Percentiles rank a stretch among this genome's conserved stretches.
Evolutionary conservation across 2,888 invertebrate species (phyloP).

Genomic region (Agrochola litura): DNA sequence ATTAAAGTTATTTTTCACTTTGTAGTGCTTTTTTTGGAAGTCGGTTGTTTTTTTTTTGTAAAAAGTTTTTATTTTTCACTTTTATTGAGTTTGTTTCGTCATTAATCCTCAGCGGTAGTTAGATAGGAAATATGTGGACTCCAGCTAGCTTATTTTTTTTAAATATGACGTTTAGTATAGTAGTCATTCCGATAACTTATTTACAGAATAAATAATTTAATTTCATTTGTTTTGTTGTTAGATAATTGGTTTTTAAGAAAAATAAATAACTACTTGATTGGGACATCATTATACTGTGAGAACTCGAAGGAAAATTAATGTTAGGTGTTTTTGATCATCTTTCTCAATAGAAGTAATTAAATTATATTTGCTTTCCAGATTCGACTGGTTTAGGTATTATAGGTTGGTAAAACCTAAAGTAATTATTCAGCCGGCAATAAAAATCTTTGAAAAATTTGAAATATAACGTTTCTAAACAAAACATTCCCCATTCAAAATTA

Average conservation of each 20-base stretch:
- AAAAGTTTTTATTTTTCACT: too few species aligned
- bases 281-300: neutral
- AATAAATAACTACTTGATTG: neutral
- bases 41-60: too few species aligned
- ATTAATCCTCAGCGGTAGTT: neutral
- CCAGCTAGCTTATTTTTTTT: too few species aligned
- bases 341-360: neutral
- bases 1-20: too few species aligned
- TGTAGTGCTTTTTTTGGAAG: too few species aligned
- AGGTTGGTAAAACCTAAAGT: neutral
- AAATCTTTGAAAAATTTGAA: too few species aligned
- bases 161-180: too few species aligned
- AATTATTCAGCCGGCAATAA: too few species aligned
- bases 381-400: neutral
- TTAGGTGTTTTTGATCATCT: neutral
- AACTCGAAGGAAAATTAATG: neutral
- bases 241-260: neutral
- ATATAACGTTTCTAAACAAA: neutral
- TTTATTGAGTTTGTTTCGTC: neutral
- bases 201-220: too few species aligned
- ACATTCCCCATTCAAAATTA: slow-evolving; percentile 6
- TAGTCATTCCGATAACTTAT: too few species aligned
- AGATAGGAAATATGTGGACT: neutral
- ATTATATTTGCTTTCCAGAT: neutral
- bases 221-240: neutral